Base-by-base conservation (phyloP, 2,888 invertebrate genomes). In the Bellardia pandia region DNA sequence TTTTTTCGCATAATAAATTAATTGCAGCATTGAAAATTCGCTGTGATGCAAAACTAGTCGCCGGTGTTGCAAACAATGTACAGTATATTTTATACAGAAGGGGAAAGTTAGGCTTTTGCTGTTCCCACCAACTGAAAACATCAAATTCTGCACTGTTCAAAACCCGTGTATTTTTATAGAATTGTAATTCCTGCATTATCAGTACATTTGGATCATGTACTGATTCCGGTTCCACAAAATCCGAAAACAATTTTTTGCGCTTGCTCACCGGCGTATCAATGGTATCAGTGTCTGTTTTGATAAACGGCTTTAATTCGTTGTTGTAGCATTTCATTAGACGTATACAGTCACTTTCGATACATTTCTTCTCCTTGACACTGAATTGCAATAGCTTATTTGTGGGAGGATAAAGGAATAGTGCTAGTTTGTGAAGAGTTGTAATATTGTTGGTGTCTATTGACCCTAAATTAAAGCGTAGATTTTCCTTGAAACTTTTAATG, bases 41-140 rank as follows among this genome's bases (percentile, higher is more conserved):
- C 2, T 78, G 68, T 2, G 58, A n/a, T 33, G 68, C 7, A 11
- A 0, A n/a, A 58, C 33, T 68, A 33, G 30, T 58, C 3, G 77
- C 77, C 3, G 77, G 77, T 6, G 48, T 78, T 13, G 68, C 23
- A 8, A 78, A 78, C 6, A 78, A 30, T 16, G 30, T 37, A 13
- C 11, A 16, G 14, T 58, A 68, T 9, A 78, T 58, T 45, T 45
- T 68, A 33, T 68, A 78, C 3, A 78, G 77, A 8, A 45, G 68
- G 2, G 77, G 77, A 60, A 79, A 79, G 14, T 60, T 60, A 14
- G 62, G 9, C 23, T 62, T 69, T 51, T 79, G 79, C n/a, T 16
- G 37, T 23, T 79, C 79, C 69, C 79, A 79, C 69, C 69, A 79
- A 9, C 11, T 16, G n/a, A 79, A 79, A 11, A 78, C 68, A n/a